Evolutionary conservation across 2,113 vertebrate species (phyloP), one percentile per base, ranked within the genome.

Genomic region (Camelus bactrianus): DNA sequence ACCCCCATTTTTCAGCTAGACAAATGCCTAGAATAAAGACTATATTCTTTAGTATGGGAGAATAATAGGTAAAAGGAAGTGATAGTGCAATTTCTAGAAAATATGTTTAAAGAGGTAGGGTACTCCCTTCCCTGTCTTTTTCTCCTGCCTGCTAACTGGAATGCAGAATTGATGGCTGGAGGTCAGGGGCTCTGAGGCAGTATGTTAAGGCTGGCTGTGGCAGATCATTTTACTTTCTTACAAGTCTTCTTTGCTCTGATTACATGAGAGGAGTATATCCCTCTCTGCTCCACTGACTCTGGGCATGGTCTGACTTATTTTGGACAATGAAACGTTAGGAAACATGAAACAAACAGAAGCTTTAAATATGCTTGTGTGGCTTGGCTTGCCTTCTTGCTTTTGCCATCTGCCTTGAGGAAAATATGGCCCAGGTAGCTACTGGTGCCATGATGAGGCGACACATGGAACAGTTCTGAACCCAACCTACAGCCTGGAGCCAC

Each of bases 361-460:
- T 90, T 79, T 84, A 65, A 85, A 93, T 91, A 85, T 52, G 64
- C 60, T 73, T 76, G 38, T 70, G 35, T 84, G 67, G 24, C 80
- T 14, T 95, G 96, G 95, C 76, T 90, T 73, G 70, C 12, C 50
- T 62, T 75, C 58, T 73, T n/a, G 24, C 14, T 95, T 60, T 64
- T 91, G 91, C 89, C 91, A 95, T 85, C 70, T 93, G 95, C 75
- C 76, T 77, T 70, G 62, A 87, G 75, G 48, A 91, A 91, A 95
- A 81, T 28, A 81, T 0, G 10, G 73, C 48, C 50, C 84, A 96
- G 89, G 79, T 9, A 94, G 50, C 48, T 67, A 22, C 82, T 42
- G 82, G 58, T 24, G 24, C 60, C 86, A 52, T 81, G 62, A 92
- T 42, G 93, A 96, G 62, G 26, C 79, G 62, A 81, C 77, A 95